Percentiles rank a stretch among this genome's conserved stretches.
phyloP scores from a whole-genome alignment of 2,797 vertebrate species.

The Sternotherus odoratus region DNA sequence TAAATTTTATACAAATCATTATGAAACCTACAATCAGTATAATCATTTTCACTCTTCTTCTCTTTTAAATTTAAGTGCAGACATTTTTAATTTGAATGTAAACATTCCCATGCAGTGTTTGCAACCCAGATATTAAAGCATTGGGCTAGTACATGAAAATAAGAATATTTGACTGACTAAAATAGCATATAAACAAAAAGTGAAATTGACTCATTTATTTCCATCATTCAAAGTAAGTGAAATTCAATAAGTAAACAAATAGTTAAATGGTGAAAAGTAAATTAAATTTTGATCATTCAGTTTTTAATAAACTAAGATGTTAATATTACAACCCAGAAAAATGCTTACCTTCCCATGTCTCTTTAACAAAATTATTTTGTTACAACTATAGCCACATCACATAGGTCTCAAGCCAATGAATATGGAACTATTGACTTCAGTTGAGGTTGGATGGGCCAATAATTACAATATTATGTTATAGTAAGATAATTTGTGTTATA shows the following conservation, averaged over 20 bases:
- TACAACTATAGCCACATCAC: slow-evolving; percentile 49
- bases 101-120: slow-evolving; percentile 10
- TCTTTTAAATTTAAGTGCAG: neutral
- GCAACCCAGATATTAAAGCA: neutral
- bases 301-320: slow-evolving; percentile 61
- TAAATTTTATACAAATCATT: neutral
- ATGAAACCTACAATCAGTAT: neutral
- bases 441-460: slow-evolving; percentile 73
- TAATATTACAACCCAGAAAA: slow-evolving; percentile 32
- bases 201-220: slow-evolving; percentile 30
- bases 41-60: neutral
- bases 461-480: slow-evolving; percentile 46
- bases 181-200: slow-evolving; percentile 19
- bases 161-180: slow-evolving; percentile 35
- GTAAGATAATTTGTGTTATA: slow-evolving; percentile 44
- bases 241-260: slow-evolving; percentile 36
- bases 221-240: neutral
- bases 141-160: slow-evolving; percentile 25
- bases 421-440: slow-evolving; percentile 68
- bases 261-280: slow-evolving; percentile 38
- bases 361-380: slow-evolving; percentile 54
- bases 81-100: neutral
- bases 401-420: slow-evolving; percentile 58
- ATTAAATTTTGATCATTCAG: slow-evolving; percentile 32
- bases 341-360: slow-evolving; percentile 36